Conservation (phyloP, 2,797 vertebrate genomes). For the Bryconaethiops microstoma region DNA sequence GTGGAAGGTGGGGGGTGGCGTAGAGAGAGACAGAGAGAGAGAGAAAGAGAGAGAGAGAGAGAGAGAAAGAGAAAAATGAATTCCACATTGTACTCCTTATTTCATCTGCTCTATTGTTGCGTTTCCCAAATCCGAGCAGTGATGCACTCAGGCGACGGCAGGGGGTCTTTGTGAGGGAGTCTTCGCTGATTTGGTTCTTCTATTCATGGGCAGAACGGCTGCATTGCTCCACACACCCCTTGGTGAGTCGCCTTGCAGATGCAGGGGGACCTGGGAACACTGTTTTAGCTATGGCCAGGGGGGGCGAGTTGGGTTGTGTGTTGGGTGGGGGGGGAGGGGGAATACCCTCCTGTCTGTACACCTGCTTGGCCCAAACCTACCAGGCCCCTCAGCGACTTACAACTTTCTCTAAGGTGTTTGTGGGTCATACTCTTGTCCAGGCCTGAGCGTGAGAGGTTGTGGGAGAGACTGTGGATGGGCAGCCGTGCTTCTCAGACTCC, state of each 20-base stretch:
- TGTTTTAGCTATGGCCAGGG: constrained; percentile 8
- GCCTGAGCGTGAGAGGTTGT: neutral
- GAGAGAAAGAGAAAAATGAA: constrained; percentile 72
- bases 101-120: constrained; percentile 81
- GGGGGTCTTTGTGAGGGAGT: constrained; percentile 82
- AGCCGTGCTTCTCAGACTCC: constrained; percentile 67
- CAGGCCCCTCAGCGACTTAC: constrained; percentile 62
- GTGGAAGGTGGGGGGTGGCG: constrained; percentile 55
- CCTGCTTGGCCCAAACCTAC: constrained; percentile 76
- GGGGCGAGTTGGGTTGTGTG: neutral
- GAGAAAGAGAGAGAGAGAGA: constrained; percentile 50
- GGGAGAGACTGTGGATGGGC: constrained; percentile 37
- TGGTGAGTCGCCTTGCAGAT: constrained; percentile 66
- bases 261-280: constrained; percentile 71
- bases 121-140: constrained; percentile 80
- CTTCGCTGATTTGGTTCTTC: constrained; percentile 82
- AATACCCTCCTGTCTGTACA: constrained; percentile 70
- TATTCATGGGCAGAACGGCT: constrained; percentile 76
- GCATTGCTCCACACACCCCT: constrained; percentile 77
- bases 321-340: too few species aligned
- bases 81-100: constrained; percentile 80
- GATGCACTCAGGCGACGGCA: constrained; percentile 78
- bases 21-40: constrained; percentile 65
- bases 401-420: neutral
- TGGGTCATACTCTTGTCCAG: constrained; percentile 23